Evolutionary conservation across 2,113 vertebrate species (phyloP).

Genomic region (Phainopepla nitens): DNA sequence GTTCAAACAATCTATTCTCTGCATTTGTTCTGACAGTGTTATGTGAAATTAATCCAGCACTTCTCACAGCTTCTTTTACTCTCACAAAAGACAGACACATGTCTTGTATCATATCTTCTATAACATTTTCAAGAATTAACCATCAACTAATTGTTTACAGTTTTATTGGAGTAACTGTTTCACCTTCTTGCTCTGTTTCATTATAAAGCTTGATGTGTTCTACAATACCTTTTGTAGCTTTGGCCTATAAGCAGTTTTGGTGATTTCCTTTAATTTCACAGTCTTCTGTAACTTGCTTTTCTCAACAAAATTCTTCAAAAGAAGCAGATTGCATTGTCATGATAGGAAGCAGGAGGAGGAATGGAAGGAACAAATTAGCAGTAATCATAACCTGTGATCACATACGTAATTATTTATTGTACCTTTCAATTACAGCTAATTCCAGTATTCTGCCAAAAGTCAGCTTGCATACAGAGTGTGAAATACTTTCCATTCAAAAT

Average conservation of each 20-base stretch:
- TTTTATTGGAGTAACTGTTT: background rate
- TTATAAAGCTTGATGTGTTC: background rate
- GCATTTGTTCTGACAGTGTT: background rate
- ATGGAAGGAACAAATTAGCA: background rate
- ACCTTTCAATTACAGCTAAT: background rate
- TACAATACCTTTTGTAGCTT: background rate
- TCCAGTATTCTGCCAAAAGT: background rate
- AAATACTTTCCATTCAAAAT: background rate
- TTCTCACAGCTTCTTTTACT: background rate
- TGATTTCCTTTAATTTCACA: background rate
- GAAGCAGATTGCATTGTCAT: background rate
- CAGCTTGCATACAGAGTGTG: background rate
- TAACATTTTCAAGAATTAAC: background rate
- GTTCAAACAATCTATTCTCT: background rate
- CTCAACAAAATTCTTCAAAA: background rate
- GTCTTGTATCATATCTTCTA: background rate
- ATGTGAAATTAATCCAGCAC: background rate
- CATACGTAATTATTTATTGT: background rate
- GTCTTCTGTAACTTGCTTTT: background rate
- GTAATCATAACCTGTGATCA: background rate
- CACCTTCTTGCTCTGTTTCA: background rate
- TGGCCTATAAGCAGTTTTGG: background rate
- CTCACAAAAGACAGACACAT: background rate
- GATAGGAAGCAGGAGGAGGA: background rate
- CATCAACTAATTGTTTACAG: background rate